phyloP scores from a whole-genome alignment of 2,797 vertebrate genomes.

The Chromobotia macracanthus region DNA sequence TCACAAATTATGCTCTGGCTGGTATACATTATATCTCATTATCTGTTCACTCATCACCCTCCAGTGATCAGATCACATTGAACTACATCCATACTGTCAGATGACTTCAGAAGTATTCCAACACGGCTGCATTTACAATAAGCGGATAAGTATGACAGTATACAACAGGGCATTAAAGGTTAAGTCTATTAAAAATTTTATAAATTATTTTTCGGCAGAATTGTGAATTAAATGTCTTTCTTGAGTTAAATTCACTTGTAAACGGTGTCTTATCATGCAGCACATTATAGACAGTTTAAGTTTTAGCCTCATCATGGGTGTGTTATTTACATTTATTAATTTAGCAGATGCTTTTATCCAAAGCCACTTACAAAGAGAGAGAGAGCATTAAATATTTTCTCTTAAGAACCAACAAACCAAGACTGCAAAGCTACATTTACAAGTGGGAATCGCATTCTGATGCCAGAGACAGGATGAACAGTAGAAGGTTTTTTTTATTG shows the following conservation, averaged over 20 bases:
- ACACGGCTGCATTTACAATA: slow-evolving; percentile 14
- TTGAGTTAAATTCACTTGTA: not conserved
- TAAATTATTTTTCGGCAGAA: not conserved
- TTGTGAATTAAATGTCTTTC: not conserved
- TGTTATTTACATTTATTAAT: too few species aligned
- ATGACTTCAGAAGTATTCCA: slow-evolving; percentile 20
- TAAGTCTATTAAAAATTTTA: not conserved
- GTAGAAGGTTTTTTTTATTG: too few species aligned
- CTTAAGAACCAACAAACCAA: too few species aligned
- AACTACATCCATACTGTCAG: slow-evolving; percentile 25
- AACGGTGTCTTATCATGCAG: not conserved
- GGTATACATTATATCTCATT: slow-evolving; percentile 40
- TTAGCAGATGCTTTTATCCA: too few species aligned
- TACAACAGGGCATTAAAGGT: not conserved
- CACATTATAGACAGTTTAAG: not conserved
- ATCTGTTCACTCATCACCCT: slow-evolving; percentile 33
- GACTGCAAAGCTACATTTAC: too few species aligned
- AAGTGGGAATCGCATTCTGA: too few species aligned
- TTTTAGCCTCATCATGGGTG: not conserved
- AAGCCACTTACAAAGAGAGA: too few species aligned
- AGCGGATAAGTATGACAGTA: slow-evolving; percentile 40
- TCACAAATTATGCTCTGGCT: slow-evolving; percentile 27
- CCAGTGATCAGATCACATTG: slow-evolving; percentile 44
- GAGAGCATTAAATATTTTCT: too few species aligned
- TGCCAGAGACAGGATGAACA: too few species aligned